These are phyloP conservation scores for Hyalella azteca DNA, from an alignment of 2,888 invertebrate species.

Conservation along the genomic window DNA sequence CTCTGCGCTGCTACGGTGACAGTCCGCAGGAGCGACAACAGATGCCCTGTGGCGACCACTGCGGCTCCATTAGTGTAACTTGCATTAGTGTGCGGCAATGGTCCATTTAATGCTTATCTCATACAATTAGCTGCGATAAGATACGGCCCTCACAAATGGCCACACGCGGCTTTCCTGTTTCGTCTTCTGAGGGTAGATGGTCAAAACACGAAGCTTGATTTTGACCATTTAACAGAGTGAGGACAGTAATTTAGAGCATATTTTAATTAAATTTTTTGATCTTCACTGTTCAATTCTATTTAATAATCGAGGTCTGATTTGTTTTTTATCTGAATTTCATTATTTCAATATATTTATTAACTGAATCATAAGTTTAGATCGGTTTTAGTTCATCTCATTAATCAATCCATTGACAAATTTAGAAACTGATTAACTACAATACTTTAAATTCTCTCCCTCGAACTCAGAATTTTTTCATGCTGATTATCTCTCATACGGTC, in stretches of 20 bases:
- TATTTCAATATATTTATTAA: background rate
- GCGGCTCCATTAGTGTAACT: background rate
- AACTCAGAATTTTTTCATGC: too few species aligned
- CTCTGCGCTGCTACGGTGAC: too few species aligned
- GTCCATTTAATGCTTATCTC: conserved; percentile 30
- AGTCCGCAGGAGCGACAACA: conserved; percentile 7
- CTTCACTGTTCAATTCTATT: background rate
- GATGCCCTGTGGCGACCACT: background rate
- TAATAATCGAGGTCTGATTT: too few species aligned
- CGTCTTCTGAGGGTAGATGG: background rate
- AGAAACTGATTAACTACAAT: too few species aligned
- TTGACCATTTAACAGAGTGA: background rate
- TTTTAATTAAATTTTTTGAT: background rate
- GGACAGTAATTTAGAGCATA: background rate
- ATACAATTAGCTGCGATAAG: conserved; percentile 10
- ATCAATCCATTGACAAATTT: too few species aligned
- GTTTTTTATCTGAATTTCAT: too few species aligned
- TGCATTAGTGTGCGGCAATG: conserved; percentile 14
- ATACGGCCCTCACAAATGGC: conserved; percentile 27
- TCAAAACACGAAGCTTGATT: background rate
- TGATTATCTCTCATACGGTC: too few species aligned
- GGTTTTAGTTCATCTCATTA: background rate
- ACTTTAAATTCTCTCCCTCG: too few species aligned
- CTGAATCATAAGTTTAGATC: background rate
- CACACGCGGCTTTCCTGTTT: conserved; percentile 1